Conservation (phyloP, 2,797 vertebrate genomes). For the Capromys pilorides region DNA sequence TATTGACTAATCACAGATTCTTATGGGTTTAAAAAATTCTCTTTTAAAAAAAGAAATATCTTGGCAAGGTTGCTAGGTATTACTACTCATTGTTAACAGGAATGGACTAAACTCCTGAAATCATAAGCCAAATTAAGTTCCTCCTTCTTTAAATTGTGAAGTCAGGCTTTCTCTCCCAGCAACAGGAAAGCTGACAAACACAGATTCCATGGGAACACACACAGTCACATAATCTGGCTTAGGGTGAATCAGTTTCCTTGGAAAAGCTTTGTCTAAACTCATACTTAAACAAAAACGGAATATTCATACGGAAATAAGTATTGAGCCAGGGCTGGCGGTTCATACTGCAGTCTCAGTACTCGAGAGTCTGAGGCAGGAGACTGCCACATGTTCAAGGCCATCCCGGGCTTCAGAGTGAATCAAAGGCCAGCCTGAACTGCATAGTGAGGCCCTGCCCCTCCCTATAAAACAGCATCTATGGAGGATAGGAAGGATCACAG, state of each 20-base stretch:
- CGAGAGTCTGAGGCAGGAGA: neutral
- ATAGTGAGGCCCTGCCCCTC: no score
- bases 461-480: neutral
- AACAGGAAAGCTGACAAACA: neutral
- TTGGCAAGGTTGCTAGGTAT: neutral
- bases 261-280: neutral
- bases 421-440: neutral
- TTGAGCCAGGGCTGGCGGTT: neutral
- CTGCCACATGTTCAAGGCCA: neutral
- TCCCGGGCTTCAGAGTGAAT: neutral
- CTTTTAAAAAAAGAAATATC: neutral
- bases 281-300: conserved; percentile 12
- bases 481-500: neutral
- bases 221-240: neutral
- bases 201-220: neutral
- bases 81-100: neutral
- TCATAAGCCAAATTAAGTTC: neutral
- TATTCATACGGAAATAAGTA: neutral
- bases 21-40: neutral
- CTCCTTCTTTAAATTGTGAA: neutral
- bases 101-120: neutral
- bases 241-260: neutral
- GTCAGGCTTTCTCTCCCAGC: neutral
- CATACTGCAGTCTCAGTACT: neutral
- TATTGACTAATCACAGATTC: neutral